phyloP scores from a whole-genome alignment of 2,888 invertebrate species.

The Brachyopa scutellaris region DNA sequence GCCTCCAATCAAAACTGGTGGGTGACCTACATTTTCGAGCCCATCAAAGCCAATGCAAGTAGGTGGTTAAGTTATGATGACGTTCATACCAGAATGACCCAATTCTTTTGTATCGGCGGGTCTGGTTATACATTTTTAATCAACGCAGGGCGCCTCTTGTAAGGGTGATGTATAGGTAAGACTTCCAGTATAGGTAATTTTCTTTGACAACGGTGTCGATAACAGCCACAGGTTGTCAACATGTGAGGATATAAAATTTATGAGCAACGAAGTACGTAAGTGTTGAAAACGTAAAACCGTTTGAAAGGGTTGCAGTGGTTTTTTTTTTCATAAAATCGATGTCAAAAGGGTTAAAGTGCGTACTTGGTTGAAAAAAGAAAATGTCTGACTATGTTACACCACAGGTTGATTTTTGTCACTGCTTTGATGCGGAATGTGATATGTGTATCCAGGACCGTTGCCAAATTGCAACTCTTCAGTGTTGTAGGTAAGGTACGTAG shows the following conservation, averaged over 20 bases:
- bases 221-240: conserved; percentile 54
- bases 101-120: conserved; percentile 30
- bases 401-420: no score
- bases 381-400: no score
- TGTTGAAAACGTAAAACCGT: conserved; percentile 1
- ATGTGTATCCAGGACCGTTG: no score
- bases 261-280: no score
- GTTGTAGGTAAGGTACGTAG: no score
- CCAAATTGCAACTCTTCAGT: no score
- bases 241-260: conserved; percentile 46
- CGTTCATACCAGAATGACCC: conserved; percentile 42
- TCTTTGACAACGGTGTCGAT: conserved; percentile 58
- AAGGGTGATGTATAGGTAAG: conserved; percentile 23
- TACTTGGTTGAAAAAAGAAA: no score
- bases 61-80: neutral
- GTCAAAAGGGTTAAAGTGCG: no score
- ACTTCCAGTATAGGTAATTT: conserved; percentile 47
- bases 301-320: no score
- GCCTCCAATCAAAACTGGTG: neutral
- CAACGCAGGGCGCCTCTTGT: conserved; percentile 38
- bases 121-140: conserved; percentile 47
- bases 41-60: neutral
- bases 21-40: conserved; percentile 11
- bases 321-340: no score
- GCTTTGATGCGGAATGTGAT: no score